phyloP scores from a whole-genome alignment of 2,113 vertebrate genomes.

The Empidonax traillii region DNA sequence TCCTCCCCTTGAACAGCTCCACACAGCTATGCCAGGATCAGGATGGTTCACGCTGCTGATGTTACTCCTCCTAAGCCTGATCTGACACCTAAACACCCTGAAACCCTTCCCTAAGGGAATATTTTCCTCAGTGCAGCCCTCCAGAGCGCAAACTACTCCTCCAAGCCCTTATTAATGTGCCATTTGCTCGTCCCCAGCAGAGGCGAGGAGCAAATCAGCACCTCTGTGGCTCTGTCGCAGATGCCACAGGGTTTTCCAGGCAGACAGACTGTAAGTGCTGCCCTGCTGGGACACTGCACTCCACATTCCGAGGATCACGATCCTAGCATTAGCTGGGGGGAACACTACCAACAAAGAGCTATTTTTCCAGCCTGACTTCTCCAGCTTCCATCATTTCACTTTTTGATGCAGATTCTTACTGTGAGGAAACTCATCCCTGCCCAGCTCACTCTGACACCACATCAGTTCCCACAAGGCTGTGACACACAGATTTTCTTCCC shows the following conservation, averaged over 20 bases:
- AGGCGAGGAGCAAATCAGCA: neutral
- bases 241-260: neutral
- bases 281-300: neutral
- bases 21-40: neutral
- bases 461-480: neutral
- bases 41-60: neutral
- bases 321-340: neutral
- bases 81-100: neutral
- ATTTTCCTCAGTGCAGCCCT: neutral
- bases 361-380: neutral
- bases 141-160: neutral
- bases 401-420: neutral
- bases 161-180: neutral
- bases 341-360: neutral
- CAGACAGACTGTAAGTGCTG: neutral
- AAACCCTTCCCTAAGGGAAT: neutral
- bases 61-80: neutral
- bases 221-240: neutral
- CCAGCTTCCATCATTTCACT: neutral
- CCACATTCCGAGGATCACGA: rapidly evolving
- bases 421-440: neutral
- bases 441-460: neutral
- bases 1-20: neutral
- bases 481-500: neutral
- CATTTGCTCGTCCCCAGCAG: neutral